These are phyloP conservation scores for Coccyzus lansbergi DNA, from an alignment of 2,797 vertebrate genomes.

Conservation along the genomic window DNA sequence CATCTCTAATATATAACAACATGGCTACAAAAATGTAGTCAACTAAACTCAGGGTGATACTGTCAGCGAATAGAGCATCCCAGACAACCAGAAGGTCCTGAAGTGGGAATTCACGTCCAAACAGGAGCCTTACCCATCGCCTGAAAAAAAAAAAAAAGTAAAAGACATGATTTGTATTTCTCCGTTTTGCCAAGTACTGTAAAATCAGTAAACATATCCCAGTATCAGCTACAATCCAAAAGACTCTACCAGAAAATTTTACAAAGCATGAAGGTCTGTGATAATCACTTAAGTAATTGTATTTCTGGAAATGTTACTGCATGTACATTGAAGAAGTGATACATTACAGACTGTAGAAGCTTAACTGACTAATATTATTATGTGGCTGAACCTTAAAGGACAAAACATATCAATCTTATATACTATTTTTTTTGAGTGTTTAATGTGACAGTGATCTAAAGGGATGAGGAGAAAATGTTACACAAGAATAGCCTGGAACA, in stretches of 20 bases:
- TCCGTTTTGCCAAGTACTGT: neutral
- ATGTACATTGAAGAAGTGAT: neutral
- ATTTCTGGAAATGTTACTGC: neutral
- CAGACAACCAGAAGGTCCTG: slow-evolving; percentile 96
- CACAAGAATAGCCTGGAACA: neutral
- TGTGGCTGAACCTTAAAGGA: neutral
- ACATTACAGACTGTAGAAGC: neutral
- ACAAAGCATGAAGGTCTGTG: neutral
- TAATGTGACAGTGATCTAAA: neutral
- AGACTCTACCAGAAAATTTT: neutral
- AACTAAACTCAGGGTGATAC: slow-evolving; percentile 91
- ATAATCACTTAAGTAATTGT: neutral
- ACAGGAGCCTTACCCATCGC: slow-evolving; percentile 95
- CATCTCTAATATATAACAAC: slow-evolving; percentile 96
- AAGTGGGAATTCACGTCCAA: slow-evolving; percentile 94
- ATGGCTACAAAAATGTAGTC: slow-evolving; percentile 98
- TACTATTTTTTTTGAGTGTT: neutral
- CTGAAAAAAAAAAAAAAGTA: slow-evolving; percentile 76
- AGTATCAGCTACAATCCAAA: neutral
- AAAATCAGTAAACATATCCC: neutral
- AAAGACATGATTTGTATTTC: neutral
- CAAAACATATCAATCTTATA: neutral
- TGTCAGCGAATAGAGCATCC: slow-evolving; percentile 96
- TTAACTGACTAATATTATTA: neutral
- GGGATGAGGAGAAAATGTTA: neutral